phyloP scores from a whole-genome alignment of 2,797 vertebrate genomes.

The Poeciliopsis infans region DNA sequence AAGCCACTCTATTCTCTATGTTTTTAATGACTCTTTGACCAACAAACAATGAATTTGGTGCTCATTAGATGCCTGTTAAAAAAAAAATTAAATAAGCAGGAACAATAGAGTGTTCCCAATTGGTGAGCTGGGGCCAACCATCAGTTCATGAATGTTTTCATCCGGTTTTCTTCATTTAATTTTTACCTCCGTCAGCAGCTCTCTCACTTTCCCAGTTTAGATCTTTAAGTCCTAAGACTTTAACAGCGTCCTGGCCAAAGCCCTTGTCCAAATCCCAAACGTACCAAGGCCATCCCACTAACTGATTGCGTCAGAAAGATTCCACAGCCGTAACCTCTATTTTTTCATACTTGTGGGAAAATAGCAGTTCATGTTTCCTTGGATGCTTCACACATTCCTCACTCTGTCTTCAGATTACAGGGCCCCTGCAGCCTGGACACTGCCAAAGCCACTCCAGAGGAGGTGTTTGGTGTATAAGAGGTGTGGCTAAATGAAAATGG shows the following conservation, averaged over 20 bases:
- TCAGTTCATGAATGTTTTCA: constrained; percentile 57
- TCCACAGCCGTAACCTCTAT: constrained; percentile 79
- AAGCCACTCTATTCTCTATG: constrained; percentile 69
- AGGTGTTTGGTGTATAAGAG: constrained; percentile 67
- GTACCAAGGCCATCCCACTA: constrained; percentile 68
- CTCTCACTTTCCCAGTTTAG: constrained; percentile 49
- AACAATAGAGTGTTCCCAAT: constrained; percentile 51
- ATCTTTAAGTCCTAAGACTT: constrained; percentile 68
- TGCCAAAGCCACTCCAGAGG: constrained; percentile 60
- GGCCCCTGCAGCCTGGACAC: constrained; percentile 74
- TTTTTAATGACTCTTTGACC: constrained; percentile 79
- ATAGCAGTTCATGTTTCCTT: constrained; percentile 89
- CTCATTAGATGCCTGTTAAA: constrained; percentile 69
- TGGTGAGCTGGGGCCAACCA: constrained; percentile 51
- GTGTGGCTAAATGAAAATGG: constrained; percentile 70
- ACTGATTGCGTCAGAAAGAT: constrained; percentile 81
- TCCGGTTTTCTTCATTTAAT: constrained; percentile 49
- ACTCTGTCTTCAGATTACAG: constrained; percentile 84
- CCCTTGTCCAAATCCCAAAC: constrained; percentile 65
- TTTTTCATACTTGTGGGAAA: constrained; percentile 94
- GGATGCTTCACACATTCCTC: constrained; percentile 89
- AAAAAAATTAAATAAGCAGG: constrained; percentile 63
- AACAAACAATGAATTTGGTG: constrained; percentile 80
- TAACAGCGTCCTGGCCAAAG: constrained; percentile 69
- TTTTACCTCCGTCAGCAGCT: constrained; percentile 59